Evolutionary conservation across 2,888 invertebrate genomes (phyloP).

Genomic region (Euzophera pinguis): DNA sequence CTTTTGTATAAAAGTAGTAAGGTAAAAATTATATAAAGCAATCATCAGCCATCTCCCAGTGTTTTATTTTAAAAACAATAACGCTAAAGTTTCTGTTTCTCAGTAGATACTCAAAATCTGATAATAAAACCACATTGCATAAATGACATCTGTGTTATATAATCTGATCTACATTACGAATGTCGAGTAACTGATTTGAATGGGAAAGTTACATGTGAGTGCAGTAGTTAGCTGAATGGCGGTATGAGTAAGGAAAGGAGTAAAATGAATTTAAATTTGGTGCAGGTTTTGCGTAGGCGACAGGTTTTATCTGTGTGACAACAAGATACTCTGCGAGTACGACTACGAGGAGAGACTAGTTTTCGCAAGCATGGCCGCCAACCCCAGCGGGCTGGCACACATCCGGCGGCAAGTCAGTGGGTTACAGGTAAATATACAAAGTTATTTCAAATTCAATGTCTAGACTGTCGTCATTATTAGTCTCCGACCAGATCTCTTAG

Average conservation of each 20-base stretch:
- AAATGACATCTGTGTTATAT: background rate
- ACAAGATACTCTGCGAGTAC: conserved; percentile 96
- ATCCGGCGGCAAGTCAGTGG: conserved; percentile 91
- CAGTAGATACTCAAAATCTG: background rate
- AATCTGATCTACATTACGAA: conserved; percentile 6
- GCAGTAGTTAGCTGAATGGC: background rate
- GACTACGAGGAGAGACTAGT: conserved; percentile 95
- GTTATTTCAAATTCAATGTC: conserved; percentile 13
- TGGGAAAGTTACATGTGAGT: background rate
- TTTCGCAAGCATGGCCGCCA: conserved; percentile 93
- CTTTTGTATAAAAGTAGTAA: too few relatives aligned
- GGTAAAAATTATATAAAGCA: too few relatives aligned
- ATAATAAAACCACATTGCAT: conserved; percentile 2
- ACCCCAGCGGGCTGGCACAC: conserved; percentile 91
- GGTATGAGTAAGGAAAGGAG: conserved; percentile 30
- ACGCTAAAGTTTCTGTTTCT: background rate
- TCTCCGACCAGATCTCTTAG: conserved; percentile 13
- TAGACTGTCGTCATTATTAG: conserved; percentile 19
- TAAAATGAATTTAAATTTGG: background rate
- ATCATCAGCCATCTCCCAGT: background rate
- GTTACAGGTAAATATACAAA: conserved; percentile 68
- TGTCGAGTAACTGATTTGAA: background rate
- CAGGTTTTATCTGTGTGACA: conserved; percentile 94
- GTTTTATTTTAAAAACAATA: background rate
- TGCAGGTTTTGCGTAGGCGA: conserved; percentile 96